Evolutionary conservation across 2,113 vertebrate species (phyloP).

Genomic region (Pelmatolapia mariae): DNA sequence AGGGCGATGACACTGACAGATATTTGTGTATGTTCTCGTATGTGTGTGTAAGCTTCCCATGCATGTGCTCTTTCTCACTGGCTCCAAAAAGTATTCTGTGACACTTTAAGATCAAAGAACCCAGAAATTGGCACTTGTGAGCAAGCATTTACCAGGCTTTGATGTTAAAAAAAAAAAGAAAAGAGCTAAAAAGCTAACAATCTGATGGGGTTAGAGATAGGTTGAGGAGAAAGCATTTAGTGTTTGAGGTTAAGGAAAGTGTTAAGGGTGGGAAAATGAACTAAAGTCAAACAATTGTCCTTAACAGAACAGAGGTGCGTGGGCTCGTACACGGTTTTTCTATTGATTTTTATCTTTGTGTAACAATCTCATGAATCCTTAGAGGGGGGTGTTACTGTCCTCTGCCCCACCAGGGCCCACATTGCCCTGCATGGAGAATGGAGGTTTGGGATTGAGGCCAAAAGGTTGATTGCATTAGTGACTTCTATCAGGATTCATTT

Average conservation of each 20-base stretch:
- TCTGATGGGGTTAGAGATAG: constrained; percentile 5
- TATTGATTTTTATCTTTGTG: constrained; percentile 47
- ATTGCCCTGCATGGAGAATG: neutral
- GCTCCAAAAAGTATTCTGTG: constrained; percentile 14
- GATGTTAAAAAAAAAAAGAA: neutral
- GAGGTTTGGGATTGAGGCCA: constrained; percentile 42
- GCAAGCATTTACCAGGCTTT: constrained; percentile 18
- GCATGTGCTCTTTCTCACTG: neutral
- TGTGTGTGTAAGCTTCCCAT: neutral
- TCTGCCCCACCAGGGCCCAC: constrained; percentile 30
- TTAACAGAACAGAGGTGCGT: neutral
- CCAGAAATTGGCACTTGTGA: constrained; percentile 32
- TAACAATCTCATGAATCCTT: constrained; percentile 18
- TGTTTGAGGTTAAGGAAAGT: constrained; percentile 32
- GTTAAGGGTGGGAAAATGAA: constrained; percentile 13
- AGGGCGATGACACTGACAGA: neutral
- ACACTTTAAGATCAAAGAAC: constrained; percentile 37
- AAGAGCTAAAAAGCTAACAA: neutral
- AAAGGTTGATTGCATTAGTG: constrained; percentile 64
- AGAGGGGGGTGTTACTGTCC: constrained; percentile 17
- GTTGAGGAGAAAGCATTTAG: constrained; percentile 24
- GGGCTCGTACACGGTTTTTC: neutral
- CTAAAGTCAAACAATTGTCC: constrained; percentile 28
- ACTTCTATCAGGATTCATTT: constrained; percentile 65
- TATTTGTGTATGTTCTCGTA: neutral